Conservation (phyloP, 2,113 vertebrate genomes). For the Erythrolamprus reginae region DNA sequence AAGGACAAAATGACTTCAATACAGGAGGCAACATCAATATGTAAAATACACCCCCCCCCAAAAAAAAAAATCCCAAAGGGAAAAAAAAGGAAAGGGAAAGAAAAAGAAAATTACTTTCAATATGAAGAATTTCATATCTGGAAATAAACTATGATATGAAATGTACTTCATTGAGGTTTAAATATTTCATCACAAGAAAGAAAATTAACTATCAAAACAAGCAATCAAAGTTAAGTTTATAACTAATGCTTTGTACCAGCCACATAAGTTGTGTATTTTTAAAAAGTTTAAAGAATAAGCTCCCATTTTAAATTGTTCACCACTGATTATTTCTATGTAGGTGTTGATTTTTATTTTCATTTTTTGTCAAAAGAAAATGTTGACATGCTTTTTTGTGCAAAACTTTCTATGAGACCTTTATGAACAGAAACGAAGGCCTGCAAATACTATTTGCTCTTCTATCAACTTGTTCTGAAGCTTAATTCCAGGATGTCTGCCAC, state of each 20-base stretch:
- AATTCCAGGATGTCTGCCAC: too few species aligned
- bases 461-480: background rate
- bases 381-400: background rate
- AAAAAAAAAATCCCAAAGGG: too few species aligned
- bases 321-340: background rate
- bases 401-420: background rate
- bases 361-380: background rate
- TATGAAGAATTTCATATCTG: too few species aligned
- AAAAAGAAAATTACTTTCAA: background rate
- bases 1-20: slow-evolving; percentile 43
- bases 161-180: background rate
- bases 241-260: background rate
- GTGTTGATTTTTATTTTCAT: background rate
- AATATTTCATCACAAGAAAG: slow-evolving; percentile 5
- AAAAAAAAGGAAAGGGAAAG: too few species aligned
- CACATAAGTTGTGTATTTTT: background rate
- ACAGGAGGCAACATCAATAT: background rate
- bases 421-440: background rate
- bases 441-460: background rate
- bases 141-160: background rate
- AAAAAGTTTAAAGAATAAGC: background rate
- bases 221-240: background rate
- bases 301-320: background rate
- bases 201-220: background rate
- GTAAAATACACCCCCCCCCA: background rate